phyloP scores from a whole-genome alignment of 2,888 invertebrate genomes.

The Tetheella fluctuosa region DNA sequence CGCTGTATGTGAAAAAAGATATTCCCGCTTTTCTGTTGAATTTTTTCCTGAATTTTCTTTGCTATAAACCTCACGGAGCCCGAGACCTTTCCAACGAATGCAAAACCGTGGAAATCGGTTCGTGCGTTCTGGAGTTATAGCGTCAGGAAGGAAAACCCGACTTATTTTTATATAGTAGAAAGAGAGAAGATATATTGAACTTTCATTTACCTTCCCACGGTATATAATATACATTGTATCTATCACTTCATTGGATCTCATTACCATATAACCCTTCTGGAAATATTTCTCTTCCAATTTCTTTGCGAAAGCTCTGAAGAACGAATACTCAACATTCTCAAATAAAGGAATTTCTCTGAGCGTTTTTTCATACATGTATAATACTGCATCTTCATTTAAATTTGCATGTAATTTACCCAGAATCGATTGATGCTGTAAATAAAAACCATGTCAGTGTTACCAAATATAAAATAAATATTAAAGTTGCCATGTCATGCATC shows the following conservation, averaged over 20 bases:
- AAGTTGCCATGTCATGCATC: not conserved
- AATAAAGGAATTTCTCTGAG: slow-evolving; percentile 81
- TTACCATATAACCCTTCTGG: slow-evolving; percentile 76
- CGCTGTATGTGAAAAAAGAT: no score
- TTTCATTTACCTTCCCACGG: slow-evolving; percentile 65
- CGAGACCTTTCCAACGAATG: no score
- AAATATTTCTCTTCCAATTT: slow-evolving; percentile 72
- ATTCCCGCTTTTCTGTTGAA: no score
- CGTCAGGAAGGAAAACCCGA: no score
- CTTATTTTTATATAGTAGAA: no score
- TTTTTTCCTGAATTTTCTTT: no score
- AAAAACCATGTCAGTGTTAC: slow-evolving; percentile 4
- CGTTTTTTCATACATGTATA: slow-evolving; percentile 81
- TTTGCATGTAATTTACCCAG: slow-evolving; percentile 80
- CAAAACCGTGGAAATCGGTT: no score
- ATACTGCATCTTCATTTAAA: slow-evolving; percentile 81
- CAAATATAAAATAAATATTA: not conserved
- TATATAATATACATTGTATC: slow-evolving; percentile 75
- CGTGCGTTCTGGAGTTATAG: no score
- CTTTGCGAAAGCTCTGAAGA: slow-evolving; percentile 81
- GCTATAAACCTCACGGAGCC: no score
- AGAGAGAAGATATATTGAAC: not conserved
- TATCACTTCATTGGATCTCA: slow-evolving; percentile 73
- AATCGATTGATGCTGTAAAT: slow-evolving; percentile 71
- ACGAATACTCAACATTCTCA: slow-evolving; percentile 78